phyloP scores from a whole-genome alignment of 2,113 vertebrate genomes.

The Nasalis larvatus region DNA sequence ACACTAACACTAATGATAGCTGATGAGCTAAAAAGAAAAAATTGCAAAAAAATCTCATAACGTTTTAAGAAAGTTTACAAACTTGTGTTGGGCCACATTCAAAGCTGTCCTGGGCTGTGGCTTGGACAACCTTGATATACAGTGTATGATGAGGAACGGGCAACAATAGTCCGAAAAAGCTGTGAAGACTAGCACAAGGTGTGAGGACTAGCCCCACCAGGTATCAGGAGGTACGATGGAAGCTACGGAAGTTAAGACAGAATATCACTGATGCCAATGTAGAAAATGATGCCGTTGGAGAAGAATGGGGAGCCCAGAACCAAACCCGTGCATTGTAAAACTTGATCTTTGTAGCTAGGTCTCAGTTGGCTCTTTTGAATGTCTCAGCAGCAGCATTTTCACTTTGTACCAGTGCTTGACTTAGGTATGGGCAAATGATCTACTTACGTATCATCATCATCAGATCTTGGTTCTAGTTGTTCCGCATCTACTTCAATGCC shows the following conservation, averaged over 20 bases:
- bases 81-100: too few species aligned
- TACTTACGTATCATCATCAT: conserved; percentile 92
- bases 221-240: not conserved
- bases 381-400: not conserved
- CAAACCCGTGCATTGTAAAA: not conserved
- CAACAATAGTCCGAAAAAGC: not conserved
- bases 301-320: not conserved
- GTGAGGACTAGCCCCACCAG: not conserved
- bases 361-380: not conserved
- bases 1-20: too few species aligned
- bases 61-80: too few species aligned
- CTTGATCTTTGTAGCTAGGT: not conserved
- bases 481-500: conserved; percentile 82
- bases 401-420: not conserved
- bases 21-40: too few species aligned
- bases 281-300: not conserved
- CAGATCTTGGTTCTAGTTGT: conserved; percentile 86
- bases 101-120: too few species aligned
- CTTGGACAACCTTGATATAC: too few species aligned
- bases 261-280: not conserved
- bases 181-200: not conserved
- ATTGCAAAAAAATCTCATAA: too few species aligned
- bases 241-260: not conserved
- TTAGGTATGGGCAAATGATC: not conserved
- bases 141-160: not conserved